Evolutionary conservation across 2,888 invertebrate species (phyloP).

Genomic region (Rhamnusium bicolor): DNA sequence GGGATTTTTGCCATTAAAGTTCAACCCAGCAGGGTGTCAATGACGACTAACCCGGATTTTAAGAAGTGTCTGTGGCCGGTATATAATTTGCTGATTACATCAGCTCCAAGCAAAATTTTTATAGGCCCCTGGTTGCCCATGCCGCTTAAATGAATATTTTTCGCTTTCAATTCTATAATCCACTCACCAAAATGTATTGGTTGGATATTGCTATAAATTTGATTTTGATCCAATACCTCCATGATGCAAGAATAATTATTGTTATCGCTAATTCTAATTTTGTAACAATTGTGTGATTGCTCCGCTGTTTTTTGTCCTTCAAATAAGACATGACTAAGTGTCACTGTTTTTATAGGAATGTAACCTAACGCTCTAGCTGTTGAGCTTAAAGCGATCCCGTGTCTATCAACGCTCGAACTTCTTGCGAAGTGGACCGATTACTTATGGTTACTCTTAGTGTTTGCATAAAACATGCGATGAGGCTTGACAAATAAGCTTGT

Average conservation of each 20-base stretch:
- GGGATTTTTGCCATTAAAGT: background rate
- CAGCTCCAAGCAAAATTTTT: background rate
- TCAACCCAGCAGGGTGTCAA: background rate
- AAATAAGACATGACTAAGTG: conserved; percentile 61
- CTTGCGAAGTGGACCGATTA: background rate
- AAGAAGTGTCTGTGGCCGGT: background rate
- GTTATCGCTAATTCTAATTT: background rate
- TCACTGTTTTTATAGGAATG: conserved; percentile 17
- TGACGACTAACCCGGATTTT: background rate
- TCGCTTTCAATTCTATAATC: background rate
- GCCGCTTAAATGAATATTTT: background rate
- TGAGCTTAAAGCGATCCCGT: conserved; percentile 35
- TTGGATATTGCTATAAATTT: background rate
- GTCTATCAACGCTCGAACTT: conserved; percentile 30
- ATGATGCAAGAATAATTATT: background rate
- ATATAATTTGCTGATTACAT: background rate
- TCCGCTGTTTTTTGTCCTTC: conserved; percentile 60
- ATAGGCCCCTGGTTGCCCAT: background rate
- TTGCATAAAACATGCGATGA: conserved; percentile 37
- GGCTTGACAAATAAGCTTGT: too few relatives aligned
- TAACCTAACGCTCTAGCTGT: conserved; percentile 15
- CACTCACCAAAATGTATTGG: background rate
- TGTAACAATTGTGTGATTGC: background rate
- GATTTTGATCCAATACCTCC: background rate
- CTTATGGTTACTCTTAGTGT: conserved; percentile 31